These are phyloP conservation scores for Xerus inauris DNA, from an alignment of 2,113 vertebrate species.

Conservation along the genomic window DNA sequence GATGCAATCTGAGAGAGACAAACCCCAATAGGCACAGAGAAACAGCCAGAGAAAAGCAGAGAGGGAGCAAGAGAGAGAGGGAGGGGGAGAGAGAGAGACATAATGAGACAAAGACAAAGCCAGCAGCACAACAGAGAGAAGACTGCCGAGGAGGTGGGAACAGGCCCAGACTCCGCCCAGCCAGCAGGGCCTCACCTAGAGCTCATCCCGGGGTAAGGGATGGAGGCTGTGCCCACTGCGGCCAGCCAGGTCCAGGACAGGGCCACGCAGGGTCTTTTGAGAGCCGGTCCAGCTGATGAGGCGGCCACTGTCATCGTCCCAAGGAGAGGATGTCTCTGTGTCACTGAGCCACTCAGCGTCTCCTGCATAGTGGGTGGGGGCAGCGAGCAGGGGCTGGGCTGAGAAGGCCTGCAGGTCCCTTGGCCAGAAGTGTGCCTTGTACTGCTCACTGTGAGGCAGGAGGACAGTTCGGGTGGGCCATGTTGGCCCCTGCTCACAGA, in stretches of 20 bases:
- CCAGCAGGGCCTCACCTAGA: constrained; percentile 83
- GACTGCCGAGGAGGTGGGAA: background rate
- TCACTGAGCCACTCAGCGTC: constrained; percentile 95
- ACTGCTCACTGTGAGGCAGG: constrained; percentile 88
- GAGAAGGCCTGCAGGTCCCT: constrained; percentile 94
- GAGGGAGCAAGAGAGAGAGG: background rate
- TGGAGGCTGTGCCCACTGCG: constrained; percentile 81
- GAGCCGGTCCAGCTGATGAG: constrained; percentile 94
- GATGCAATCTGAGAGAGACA: background rate
- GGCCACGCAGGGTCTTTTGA: constrained; percentile 92
- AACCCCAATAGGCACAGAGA: background rate
- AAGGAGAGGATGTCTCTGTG: constrained; percentile 97
- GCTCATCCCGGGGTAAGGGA: constrained; percentile 87
- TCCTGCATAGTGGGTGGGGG: constrained; percentile 95
- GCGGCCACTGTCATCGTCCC: constrained; percentile 92
- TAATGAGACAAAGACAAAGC: background rate
- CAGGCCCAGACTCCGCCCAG: background rate
- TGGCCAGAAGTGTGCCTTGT: constrained; percentile 92
- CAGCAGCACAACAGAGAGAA: background rate
- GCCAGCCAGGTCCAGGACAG: constrained; percentile 62
- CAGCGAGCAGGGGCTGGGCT: constrained; percentile 91
- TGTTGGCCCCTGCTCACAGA: no score
- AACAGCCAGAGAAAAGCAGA: background rate
- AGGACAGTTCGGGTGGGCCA: background rate
- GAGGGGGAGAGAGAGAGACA: background rate